Conservation (phyloP, 1,140 invertebrate species). For the Lepidurus arcticus region DNA sequence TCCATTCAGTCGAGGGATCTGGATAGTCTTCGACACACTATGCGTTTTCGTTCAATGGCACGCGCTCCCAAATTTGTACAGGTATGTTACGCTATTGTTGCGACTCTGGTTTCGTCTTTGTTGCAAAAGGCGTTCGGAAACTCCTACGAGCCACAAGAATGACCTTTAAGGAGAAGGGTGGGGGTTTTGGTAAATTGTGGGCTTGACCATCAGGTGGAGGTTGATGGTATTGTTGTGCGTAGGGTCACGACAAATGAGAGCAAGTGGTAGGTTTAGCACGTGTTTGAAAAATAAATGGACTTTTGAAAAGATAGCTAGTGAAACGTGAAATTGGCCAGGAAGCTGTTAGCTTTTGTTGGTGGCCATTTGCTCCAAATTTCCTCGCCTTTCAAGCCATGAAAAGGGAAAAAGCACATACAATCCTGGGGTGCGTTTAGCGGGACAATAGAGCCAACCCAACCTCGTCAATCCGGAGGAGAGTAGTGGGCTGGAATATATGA, state of each 20-base stretch:
- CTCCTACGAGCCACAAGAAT: no score
- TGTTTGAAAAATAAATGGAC: neutral
- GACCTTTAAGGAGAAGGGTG: neutral
- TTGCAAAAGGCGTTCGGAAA: no score
- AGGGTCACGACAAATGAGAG: neutral
- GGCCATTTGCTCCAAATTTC: conserved; percentile 15
- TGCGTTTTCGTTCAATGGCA: neutral
- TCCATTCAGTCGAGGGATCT: neutral
- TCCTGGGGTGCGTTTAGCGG: neutral
- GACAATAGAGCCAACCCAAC: conserved; percentile 12
- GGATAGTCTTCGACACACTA: neutral
- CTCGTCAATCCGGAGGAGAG: neutral
- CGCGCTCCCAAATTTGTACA: neutral
- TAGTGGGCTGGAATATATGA: conserved; percentile 6
- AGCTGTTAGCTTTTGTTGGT: conserved; percentile 14
- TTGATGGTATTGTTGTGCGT: neutral
- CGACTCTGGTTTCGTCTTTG: neutral
- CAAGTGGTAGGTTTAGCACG: conserved; percentile 5
- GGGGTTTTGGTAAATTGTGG: neutral
- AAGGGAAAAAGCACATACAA: neutral
- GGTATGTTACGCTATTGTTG: neutral
- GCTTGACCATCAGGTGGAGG: neutral
- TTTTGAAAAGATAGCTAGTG: neutral
- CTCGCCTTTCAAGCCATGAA: neutral
- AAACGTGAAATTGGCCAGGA: conserved; percentile 9